Evolutionary conservation across 2,797 vertebrate species (phyloP).

Genomic region (Bradypodion pumilum): DNA sequence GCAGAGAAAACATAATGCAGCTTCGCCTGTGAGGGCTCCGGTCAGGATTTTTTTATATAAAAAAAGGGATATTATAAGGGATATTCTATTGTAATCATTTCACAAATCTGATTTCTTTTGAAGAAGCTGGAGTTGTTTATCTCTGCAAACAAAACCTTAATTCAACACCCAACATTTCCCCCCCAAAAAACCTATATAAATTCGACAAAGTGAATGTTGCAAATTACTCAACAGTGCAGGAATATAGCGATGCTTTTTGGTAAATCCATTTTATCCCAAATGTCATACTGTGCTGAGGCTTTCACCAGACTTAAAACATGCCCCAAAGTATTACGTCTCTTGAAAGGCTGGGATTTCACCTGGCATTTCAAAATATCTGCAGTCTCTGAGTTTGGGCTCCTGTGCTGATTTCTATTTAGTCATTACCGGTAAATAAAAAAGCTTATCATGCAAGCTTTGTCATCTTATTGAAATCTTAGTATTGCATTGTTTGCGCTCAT

Average conservation of each 20-base stretch:
- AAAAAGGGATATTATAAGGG: too few relatives aligned
- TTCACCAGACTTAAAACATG: neutral
- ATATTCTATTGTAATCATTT: neutral
- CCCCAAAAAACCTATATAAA: neutral
- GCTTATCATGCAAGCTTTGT: too few relatives aligned
- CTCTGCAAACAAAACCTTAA: neutral
- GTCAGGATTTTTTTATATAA: too few relatives aligned
- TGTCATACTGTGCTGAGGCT: neutral
- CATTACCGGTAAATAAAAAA: too few relatives aligned
- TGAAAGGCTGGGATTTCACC: neutral
- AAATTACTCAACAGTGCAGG: neutral
- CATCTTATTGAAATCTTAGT: too few relatives aligned
- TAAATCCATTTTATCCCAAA: neutral
- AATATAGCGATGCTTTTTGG: neutral
- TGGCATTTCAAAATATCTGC: neutral
- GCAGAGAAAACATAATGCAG: too few relatives aligned
- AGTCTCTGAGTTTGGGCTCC: neutral
- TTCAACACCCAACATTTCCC: too few relatives aligned
- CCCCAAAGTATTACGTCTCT: neutral
- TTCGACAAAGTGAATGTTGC: neutral
- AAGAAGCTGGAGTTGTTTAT: neutral
- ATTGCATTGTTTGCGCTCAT: too few relatives aligned
- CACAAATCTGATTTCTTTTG: neutral
- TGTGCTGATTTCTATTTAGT: neutral
- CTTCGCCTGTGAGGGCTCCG: too few relatives aligned